Percentiles rank a stretch among this genome's conserved stretches.
Evolutionary conservation across 2,797 vertebrate genomes (phyloP).

Genomic region (Xenops minutus): DNA sequence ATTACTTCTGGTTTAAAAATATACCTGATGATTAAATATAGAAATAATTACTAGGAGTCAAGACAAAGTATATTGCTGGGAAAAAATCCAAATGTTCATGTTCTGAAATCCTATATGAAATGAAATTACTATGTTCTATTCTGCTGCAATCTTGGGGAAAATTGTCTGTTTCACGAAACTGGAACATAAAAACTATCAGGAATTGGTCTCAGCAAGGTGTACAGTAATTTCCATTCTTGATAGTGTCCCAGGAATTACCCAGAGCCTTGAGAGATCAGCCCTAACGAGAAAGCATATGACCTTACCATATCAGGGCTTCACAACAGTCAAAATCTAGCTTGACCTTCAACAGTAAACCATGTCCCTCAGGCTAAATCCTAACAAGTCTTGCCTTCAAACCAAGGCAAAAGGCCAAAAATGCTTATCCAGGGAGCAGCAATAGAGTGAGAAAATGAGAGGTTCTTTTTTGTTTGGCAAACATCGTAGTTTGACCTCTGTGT

Average conservation of each 20-base stretch:
- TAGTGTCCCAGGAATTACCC: neutral
- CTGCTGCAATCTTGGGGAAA: neutral
- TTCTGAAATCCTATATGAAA: conserved; percentile 5
- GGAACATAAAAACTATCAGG: neutral
- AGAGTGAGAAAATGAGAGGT: conserved; percentile 28
- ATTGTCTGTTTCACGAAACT: neutral
- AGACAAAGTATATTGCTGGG: neutral
- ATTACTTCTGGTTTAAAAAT: neutral
- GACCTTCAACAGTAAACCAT: conserved; percentile 53
- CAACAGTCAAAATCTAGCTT: conserved; percentile 50
- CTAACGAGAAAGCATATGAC: conserved; percentile 26
- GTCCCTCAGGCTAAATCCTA: conserved; percentile 57
- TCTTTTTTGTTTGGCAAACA: conserved; percentile 53
- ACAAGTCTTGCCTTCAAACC: conserved; percentile 58
- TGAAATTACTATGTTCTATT: neutral
- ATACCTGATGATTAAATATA: neutral
- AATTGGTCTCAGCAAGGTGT: conserved; percentile 8
- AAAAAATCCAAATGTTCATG: neutral
- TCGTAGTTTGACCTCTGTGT: conserved; percentile 39
- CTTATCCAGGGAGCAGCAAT: conserved; percentile 37
- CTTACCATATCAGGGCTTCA: conserved; percentile 38
- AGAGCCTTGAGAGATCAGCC: conserved; percentile 33
- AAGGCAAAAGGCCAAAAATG: conserved; percentile 63
- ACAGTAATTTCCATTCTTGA: conserved; percentile 28
- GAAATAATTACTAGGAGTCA: neutral